Evolutionary conservation across 1,140 invertebrate species (phyloP), one percentile per base, ranked within the genome.

Genomic region (Drosophila yakuba): DNA sequence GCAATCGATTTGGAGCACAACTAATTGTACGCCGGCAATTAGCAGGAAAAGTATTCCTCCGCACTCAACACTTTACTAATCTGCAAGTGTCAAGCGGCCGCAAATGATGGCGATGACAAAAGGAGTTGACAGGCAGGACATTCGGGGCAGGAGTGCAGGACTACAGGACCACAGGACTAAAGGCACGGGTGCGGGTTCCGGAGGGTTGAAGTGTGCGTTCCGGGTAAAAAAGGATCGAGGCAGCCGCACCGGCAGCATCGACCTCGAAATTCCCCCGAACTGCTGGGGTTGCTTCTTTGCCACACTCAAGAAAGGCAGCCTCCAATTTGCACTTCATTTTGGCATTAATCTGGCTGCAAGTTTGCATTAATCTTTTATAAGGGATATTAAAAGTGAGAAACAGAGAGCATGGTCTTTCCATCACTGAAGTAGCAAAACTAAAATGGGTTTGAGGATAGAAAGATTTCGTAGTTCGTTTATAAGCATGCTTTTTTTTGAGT

Each of bases 41-140:
- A 86, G 83, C 83, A 86, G 59, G 83, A 86, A 86, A 86, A 75
- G 67, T 76, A 76, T 60, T 51, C 35, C 25, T 50, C 41, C 15
- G 60, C 74, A 82, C 63, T 83, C 83, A 88, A 86, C 83, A 86
- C 83, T 88, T 88, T 86, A 88, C 83, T 86, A 86, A 86, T 86
- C 83, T 88, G 83, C 83, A 86, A 86, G 83, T 86, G 83, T 86
- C 83, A 86, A 88, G 82, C 83, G 62, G 68, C 62, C 60, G 78
- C 54, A 80, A 69, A 62, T 54, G 78, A 77, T 77, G 63, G 48
- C 59, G 62, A 58, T 54, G 73, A 75, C 73, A 77, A 77, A 88
- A 76, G 83, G 83, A 86, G 79, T 86, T 86, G 82, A 88, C 79
- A 72, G 75, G 60, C 60, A 62, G 60, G 55, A 43, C 80, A 66